Evolutionary conservation across 53 echinoderm and acorn worm genomes (phyloP).

Genomic region (Hippasteria phrygiana): DNA sequence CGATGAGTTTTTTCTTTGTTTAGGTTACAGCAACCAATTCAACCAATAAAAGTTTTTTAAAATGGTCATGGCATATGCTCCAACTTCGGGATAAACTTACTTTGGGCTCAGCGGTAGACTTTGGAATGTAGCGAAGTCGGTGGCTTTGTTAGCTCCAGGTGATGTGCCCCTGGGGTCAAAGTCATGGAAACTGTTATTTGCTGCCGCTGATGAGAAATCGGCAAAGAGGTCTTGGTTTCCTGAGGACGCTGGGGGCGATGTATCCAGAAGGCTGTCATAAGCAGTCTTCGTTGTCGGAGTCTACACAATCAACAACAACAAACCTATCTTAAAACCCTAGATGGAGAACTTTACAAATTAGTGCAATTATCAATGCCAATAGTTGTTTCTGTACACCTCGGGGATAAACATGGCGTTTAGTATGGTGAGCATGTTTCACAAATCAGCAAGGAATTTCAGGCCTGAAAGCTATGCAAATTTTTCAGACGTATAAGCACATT

Average conservation of each 20-base stretch:
- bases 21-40: no score
- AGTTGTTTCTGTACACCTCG: no score
- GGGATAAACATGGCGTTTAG: no score
- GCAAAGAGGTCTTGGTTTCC: conserved; percentile 76
- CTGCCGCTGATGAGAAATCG: conserved; percentile 89
- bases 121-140: conserved; percentile 81
- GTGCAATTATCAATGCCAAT: no score
- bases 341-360: neutral
- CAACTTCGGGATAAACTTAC: conserved; percentile 36
- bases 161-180: conserved; percentile 92
- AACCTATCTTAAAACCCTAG: neutral
- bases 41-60: neutral
- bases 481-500: neutral
- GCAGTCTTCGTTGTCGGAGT: conserved; percentile 40
- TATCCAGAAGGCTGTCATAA: conserved; percentile 54
- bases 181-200: conserved; percentile 90
- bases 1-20: no score
- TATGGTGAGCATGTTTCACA: no score
- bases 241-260: conserved; percentile 11
- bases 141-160: conserved; percentile 51
- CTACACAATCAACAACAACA: neutral
- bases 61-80: no score
- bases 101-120: conserved; percentile 67
- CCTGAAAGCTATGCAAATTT: neutral
- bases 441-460: no score